These are phyloP conservation scores for Caerostris darwini DNA, from an alignment of 1,140 invertebrate species.

Conservation along the genomic window DNA sequence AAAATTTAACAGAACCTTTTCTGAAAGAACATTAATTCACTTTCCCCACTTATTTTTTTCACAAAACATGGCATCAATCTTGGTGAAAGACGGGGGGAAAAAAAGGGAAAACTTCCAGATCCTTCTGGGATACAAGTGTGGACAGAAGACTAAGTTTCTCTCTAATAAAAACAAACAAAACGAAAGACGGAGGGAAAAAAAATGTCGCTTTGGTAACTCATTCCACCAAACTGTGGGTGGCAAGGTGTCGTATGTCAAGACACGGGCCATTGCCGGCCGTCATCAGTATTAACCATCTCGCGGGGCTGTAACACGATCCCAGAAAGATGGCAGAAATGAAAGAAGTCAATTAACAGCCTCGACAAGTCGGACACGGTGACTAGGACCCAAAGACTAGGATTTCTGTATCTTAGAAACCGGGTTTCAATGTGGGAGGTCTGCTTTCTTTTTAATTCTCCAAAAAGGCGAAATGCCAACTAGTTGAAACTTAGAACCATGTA, in stretches of 20 bases:
- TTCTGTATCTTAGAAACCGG: slow-evolving; percentile 18
- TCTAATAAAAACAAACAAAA: slow-evolving; percentile 56
- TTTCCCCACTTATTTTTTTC: neutral
- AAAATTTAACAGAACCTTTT: neutral
- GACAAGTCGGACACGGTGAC: slow-evolving; percentile 62
- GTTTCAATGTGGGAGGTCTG: slow-evolving; percentile 73
- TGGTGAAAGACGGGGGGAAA: neutral
- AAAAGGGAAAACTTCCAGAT: slow-evolving; percentile 1
- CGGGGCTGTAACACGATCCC: slow-evolving; percentile 59
- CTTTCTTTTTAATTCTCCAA: neutral
- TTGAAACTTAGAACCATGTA: slow-evolving; percentile 30
- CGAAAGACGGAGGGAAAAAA: neutral
- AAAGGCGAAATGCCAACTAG: slow-evolving; percentile 47
- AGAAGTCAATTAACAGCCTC: slow-evolving; percentile 76
- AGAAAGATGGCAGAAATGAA: slow-evolving; percentile 70
- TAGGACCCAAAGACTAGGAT: slow-evolving; percentile 11
- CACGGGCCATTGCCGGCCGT: slow-evolving; percentile 74
- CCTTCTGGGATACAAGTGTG: slow-evolving; percentile 50
- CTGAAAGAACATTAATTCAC: neutral
- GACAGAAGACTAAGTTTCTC: slow-evolving; percentile 57
- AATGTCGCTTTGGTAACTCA: slow-evolving; percentile 1
- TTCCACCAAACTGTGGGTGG: slow-evolving; percentile 41
- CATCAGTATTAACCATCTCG: slow-evolving; percentile 70
- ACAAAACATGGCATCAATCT: neutral
- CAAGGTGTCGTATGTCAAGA: slow-evolving; percentile 68